Conservation (phyloP, 2,888 invertebrate genomes). For the Philereme vetulata region DNA sequence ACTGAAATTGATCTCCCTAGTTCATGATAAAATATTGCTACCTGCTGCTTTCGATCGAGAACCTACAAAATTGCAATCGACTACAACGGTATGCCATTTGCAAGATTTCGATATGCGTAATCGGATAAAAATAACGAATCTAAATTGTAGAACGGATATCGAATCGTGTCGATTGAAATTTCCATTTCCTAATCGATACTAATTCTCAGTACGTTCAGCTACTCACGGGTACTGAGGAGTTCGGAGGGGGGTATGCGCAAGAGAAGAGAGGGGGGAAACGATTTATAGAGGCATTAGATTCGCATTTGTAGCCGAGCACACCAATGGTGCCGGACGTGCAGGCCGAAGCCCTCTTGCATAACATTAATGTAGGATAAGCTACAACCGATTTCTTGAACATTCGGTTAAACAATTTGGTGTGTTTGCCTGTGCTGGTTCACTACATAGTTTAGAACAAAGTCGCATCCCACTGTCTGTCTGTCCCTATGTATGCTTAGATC, state of each 20-base stretch:
- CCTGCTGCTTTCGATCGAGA: neutral
- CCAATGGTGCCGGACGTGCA: slow-evolving; percentile 47
- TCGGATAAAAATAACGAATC: slow-evolving; percentile 43
- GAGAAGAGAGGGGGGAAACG: slow-evolving; percentile 54
- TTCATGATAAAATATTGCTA: neutral
- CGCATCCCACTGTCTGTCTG: too few relatives aligned
- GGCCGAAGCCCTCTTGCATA: slow-evolving; percentile 45
- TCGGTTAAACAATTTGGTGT: slow-evolving; percentile 17
- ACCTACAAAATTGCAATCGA: slow-evolving; percentile 19
- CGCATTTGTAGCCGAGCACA: slow-evolving; percentile 61
- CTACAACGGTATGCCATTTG: slow-evolving; percentile 18
- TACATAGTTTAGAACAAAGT: too few relatives aligned
- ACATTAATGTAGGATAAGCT: slow-evolving; percentile 40
- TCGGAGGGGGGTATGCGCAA: slow-evolving; percentile 50
- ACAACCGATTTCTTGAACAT: slow-evolving; percentile 17
- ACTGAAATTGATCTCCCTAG: too few relatives aligned
- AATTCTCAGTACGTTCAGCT: slow-evolving; percentile 66
- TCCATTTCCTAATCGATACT: slow-evolving; percentile 71
- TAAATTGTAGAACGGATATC: slow-evolving; percentile 44
- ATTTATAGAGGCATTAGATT: slow-evolving; percentile 77
- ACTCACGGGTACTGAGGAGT: slow-evolving; percentile 47
- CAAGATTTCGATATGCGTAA: slow-evolving; percentile 29
- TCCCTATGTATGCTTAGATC: too few relatives aligned
- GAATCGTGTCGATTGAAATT: slow-evolving; percentile 58
- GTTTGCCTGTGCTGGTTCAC: slow-evolving; percentile 2